Conservation (phyloP, 2,797 vertebrate species). For the Pempheris klunzingeri region DNA sequence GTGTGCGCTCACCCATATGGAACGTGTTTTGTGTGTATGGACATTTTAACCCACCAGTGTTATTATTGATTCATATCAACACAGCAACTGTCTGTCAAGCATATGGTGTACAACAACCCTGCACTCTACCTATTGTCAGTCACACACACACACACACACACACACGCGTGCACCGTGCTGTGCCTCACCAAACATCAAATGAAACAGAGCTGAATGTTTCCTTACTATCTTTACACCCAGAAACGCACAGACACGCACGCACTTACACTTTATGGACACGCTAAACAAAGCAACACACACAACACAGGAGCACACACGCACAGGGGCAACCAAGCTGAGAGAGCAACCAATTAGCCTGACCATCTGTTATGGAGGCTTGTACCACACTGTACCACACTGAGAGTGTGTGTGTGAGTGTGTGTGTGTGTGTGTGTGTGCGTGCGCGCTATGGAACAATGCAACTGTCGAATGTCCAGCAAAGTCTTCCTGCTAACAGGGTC, state of each 20-base stretch:
- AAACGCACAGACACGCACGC: slow-evolving; percentile 15
- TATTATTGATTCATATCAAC: slow-evolving; percentile 38
- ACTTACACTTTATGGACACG: background rate
- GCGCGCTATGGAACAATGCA: slow-evolving; percentile 23
- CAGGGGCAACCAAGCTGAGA: slow-evolving; percentile 52
- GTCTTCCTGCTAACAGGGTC: slow-evolving; percentile 18
- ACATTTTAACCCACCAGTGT: background rate
- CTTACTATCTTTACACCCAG: slow-evolving; percentile 11
- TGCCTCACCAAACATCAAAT: slow-evolving; percentile 8
- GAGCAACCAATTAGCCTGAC: slow-evolving; percentile 65
- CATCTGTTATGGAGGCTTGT: slow-evolving; percentile 52
- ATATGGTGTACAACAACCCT: slow-evolving; percentile 30
- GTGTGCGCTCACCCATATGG: background rate
- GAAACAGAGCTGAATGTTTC: slow-evolving; percentile 16
- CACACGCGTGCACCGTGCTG: background rate
- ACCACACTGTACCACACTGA: too few species aligned
- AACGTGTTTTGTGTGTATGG: slow-evolving; percentile 14
- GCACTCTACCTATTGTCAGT: background rate
- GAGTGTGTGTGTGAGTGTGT: slow-evolving; percentile 3
- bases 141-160: background rate
- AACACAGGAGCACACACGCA: slow-evolving; percentile 42
- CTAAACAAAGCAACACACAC: slow-evolving; percentile 24
- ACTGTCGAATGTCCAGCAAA: slow-evolving; percentile 36
- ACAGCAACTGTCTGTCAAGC: slow-evolving; percentile 31
- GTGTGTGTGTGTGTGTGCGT: background rate